Conservation (phyloP, 2,113 vertebrate species). For the Mormyrus lacerda region DNA sequence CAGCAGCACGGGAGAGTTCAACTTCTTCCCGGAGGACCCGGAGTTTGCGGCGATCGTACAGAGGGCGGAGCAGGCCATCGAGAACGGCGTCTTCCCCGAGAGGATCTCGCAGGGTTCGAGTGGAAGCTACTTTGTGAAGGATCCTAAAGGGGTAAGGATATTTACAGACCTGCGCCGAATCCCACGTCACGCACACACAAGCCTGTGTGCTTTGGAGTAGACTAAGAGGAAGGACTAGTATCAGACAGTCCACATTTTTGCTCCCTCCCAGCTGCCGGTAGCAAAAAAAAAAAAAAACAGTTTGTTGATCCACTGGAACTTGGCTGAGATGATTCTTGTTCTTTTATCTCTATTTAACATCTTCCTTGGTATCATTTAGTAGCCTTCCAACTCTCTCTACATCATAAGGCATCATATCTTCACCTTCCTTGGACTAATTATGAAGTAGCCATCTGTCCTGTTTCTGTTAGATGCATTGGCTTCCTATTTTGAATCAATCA, state of each 20-base stretch:
- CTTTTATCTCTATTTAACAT: neutral
- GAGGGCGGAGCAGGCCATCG: slow-evolving; percentile 81
- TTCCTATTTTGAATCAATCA: too few relatives aligned
- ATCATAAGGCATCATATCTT: neutral
- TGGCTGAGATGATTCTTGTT: neutral
- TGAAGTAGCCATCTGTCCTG: neutral
- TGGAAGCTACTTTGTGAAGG: slow-evolving; percentile 96
- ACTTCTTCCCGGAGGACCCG: slow-evolving; percentile 78
- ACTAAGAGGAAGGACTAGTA: too few relatives aligned
- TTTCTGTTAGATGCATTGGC: too few relatives aligned
- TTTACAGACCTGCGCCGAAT: neutral
- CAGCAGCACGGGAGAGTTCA: slow-evolving; percentile 66
- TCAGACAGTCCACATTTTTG: too few relatives aligned
- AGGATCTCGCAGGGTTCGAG: slow-evolving; percentile 95
- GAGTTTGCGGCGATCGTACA: slow-evolving; percentile 82
- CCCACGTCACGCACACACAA: neutral
- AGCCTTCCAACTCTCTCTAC: neutral
- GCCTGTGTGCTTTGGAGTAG: too few relatives aligned
- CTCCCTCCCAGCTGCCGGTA: too few relatives aligned
- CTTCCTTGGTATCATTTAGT: neutral
- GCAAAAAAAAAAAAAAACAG: too few relatives aligned
- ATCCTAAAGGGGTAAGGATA: slow-evolving; percentile 78
- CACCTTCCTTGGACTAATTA: neutral
- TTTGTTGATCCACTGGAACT: neutral
- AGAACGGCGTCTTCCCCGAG: slow-evolving; percentile 78